Evolutionary conservation across 2,113 vertebrate species (phyloP).

Genomic region (Bufo gargarizans): DNA sequence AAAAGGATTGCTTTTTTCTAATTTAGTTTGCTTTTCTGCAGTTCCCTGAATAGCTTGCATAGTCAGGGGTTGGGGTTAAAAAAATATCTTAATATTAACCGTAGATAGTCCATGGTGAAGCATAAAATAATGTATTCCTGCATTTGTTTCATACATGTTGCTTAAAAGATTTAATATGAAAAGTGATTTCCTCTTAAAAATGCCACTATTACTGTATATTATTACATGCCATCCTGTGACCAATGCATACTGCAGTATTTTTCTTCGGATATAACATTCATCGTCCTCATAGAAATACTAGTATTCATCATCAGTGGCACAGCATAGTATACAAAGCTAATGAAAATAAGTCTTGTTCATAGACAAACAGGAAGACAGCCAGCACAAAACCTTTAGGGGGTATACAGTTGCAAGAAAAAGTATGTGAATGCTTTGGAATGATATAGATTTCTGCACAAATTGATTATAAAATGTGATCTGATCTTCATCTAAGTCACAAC

Average conservation of each 20-base stretch:
- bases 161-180: background rate
- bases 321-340: background rate
- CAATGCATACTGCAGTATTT: background rate
- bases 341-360: background rate
- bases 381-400: background rate
- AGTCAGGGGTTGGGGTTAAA: background rate
- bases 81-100: conserved; percentile 14
- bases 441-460: no score
- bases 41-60: conserved; percentile 6
- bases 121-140: background rate
- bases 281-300: background rate
- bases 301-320: background rate
- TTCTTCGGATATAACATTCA: background rate
- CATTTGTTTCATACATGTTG: background rate
- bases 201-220: background rate
- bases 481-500: no score
- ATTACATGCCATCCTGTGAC: background rate
- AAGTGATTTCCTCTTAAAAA: background rate
- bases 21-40: background rate
- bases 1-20: background rate
- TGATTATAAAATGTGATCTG: no score
- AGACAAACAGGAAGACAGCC: background rate
- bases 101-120: background rate
- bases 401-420: no score
- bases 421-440: no score